Percentiles rank a stretch among this genome's conserved stretches.
Evolutionary conservation across 2,888 invertebrate species (phyloP).

Genomic region (Tipula helvola): DNA sequence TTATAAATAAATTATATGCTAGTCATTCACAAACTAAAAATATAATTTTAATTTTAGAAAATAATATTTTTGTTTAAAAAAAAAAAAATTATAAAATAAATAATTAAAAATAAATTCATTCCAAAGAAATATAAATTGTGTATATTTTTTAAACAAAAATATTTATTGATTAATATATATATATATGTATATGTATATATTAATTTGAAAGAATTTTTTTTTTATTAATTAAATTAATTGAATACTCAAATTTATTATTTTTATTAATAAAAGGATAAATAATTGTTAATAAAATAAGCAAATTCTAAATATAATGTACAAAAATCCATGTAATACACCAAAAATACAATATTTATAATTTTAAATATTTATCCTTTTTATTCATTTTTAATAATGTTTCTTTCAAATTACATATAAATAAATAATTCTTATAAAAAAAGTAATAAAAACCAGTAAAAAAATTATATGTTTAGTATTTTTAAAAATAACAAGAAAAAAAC

Average conservation of each 20-base stretch:
- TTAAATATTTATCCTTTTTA: neutral
- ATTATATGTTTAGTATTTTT: neutral
- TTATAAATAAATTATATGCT: neutral
- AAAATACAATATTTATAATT: constrained; percentile 4
- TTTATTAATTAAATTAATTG: neutral
- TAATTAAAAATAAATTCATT: neutral
- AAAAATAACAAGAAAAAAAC: neutral
- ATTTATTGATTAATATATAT: neutral
- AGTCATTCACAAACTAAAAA: neutral
- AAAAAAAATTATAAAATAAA: neutral
- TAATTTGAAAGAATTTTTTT: neutral
- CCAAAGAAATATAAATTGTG: neutral
- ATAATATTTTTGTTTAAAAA: neutral
- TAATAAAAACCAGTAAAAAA: neutral
- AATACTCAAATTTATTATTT: neutral
- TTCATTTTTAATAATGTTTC: neutral
- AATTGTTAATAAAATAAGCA: neutral
- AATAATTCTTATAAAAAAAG: neutral
- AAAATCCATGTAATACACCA: neutral
- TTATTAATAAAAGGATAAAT: neutral
- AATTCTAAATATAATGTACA: constrained; percentile 4
- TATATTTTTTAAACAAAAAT: neutral
- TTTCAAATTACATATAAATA: neutral
- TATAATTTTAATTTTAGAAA: neutral
- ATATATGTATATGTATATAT: neutral